Conservation (phyloP, 2,113 vertebrate genomes). For the Phrynosoma blainvillii region DNA sequence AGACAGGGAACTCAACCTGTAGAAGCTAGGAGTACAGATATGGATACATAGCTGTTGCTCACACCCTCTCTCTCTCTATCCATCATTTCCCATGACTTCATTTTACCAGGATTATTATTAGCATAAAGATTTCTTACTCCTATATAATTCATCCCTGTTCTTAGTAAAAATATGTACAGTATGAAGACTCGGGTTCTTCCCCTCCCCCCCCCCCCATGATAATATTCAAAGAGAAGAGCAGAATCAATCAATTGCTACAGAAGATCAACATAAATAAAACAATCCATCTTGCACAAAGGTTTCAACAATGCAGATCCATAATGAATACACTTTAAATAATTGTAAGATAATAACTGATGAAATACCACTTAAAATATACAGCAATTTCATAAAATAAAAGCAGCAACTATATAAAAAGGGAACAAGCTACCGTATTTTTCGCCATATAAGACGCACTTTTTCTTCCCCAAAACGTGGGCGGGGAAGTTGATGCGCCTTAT, state of each 20-base stretch:
- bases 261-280: not conserved
- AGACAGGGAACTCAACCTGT: constrained; percentile 59
- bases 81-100: constrained; percentile 42
- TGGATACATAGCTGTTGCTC: constrained; percentile 46
- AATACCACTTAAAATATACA: not conserved
- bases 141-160: not conserved
- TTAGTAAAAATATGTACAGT: not conserved
- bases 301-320: not conserved
- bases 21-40: constrained; percentile 25
- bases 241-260: not conserved
- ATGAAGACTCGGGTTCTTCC: not conserved
- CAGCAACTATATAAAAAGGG: not conserved
- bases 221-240: not conserved
- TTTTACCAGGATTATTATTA: constrained; percentile 40
- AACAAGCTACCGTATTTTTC: too few relatives aligned
- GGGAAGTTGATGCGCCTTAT: too few relatives aligned
- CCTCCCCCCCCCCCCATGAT: not conserved
- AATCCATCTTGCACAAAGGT: not conserved
- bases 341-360: not conserved
- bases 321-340: not conserved
- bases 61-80: constrained; percentile 9
- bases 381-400: not conserved
- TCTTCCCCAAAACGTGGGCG: too few relatives aligned
- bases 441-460: too few relatives aligned
- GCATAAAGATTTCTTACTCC: constrained; percentile 11